phyloP scores from a whole-genome alignment of 2,888 invertebrate genomes.

The Resseliella maxima region DNA sequence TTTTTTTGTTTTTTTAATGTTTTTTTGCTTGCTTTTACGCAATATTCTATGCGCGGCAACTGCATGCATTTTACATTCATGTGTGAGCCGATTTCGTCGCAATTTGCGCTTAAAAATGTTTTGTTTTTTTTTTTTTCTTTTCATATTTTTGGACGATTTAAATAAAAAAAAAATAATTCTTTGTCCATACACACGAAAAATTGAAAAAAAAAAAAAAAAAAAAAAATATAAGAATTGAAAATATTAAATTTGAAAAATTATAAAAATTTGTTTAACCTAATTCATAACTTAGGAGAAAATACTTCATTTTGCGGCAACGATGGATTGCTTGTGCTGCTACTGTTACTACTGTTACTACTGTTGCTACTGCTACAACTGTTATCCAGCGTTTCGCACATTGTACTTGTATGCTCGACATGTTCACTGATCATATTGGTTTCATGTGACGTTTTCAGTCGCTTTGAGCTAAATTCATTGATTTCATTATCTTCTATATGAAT shows the following conservation, averaged over 20 bases:
- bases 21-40: neutral
- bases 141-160: too few relatives aligned
- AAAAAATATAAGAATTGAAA: neutral
- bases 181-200: neutral
- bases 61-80: neutral
- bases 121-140: too few relatives aligned
- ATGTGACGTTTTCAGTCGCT: neutral
- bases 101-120: too few relatives aligned
- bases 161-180: too few relatives aligned
- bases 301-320: slow-evolving; percentile 28
- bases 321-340: slow-evolving; percentile 16
- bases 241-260: neutral
- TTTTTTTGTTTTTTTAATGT: neutral
- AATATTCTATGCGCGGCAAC: neutral
- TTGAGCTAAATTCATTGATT: neutral
- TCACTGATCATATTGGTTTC: neutral
- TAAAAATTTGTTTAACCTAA: slow-evolving; percentile 44
- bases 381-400: slow-evolving; percentile 41
- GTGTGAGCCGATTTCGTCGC: too few relatives aligned
- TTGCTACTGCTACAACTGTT: neutral
- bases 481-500: neutral
- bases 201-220: neutral
- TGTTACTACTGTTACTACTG: neutral
- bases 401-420: slow-evolving; percentile 10
- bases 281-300: slow-evolving; percentile 41